phyloP scores from a whole-genome alignment of 2,113 vertebrate species.

The Eupsittula cactorum region DNA sequence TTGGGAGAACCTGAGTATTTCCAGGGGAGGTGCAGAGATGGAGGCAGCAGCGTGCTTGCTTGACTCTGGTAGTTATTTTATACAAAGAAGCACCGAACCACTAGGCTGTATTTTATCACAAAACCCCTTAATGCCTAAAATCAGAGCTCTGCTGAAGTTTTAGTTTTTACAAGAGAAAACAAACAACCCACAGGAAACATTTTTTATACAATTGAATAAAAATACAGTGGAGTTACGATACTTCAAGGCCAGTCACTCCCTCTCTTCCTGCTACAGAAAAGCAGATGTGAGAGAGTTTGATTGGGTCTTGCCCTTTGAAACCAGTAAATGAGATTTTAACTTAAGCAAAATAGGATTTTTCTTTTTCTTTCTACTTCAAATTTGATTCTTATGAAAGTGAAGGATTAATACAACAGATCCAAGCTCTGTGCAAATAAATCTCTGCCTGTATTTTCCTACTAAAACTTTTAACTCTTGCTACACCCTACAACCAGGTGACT shows the following conservation, averaged over 20 bases:
- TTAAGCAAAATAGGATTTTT: constrained; percentile 35
- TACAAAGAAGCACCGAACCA: background rate
- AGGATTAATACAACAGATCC: constrained; percentile 28
- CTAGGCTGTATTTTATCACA: background rate
- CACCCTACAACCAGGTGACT: background rate
- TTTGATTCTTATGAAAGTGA: constrained; percentile 39
- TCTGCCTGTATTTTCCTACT: background rate
- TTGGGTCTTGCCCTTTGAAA: constrained; percentile 13
- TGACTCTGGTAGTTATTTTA: background rate
- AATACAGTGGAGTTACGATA: background rate
- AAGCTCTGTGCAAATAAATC: constrained; percentile 13
- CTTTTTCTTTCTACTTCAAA: constrained; percentile 15
- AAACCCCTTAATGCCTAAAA: background rate
- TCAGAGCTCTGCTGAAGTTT: background rate
- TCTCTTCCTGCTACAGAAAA: background rate
- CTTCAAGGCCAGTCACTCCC: background rate
- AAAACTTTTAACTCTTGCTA: constrained; percentile 18
- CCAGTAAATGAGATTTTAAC: constrained; percentile 44
- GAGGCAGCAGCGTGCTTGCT: background rate
- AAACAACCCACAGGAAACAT: background rate
- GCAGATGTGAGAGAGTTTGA: background rate
- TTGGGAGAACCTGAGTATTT: background rate
- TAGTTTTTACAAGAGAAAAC: background rate
- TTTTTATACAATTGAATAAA: background rate
- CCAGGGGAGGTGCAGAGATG: background rate